Evolutionary conservation across 1,140 invertebrate species (phyloP), one percentile per base, ranked within the genome.

Genomic region (Mylabris phalerata): DNA sequence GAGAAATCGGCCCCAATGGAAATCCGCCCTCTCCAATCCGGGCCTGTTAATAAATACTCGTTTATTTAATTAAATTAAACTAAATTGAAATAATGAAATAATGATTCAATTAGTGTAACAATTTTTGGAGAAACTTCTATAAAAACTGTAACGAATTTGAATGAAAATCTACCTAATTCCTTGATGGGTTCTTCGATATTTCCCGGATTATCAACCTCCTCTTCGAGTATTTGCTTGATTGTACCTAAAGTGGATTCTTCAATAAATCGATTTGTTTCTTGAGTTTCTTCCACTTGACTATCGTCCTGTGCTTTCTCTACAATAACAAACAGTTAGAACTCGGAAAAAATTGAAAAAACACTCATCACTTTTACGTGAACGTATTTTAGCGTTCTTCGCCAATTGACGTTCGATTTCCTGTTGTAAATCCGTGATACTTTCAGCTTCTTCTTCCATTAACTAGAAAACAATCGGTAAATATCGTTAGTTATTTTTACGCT

Each of bases 401-500:
- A 95, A 72, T 38, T 91, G 86, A 46, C 73, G 76, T 69, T 90
- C 86, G 63, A 90, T 90, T 75, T 89, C 82, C 57, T 76, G 82
- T 70, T 90, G 88, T 4, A 91, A 69, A 27, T 88, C 81, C 5
- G 80, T 81, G 58, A 90, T 75, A 72, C 88, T 82, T 57, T 80
- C 73, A 45, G 80, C 79, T 67, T 84, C 79, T 72, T 87, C 84
- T 67, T 84, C 81, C 70, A 85, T 74, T 56, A 82, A 68, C 77
- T 82, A 57, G 26, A 49, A 10, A 5, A n/a, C 19, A 5, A 41
- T 32, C 4, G 4, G 4, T 47, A 47, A 9, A 19, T 13, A 26
- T 11, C 3, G 9, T 11, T 50, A 50, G 10, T 3, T 9, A 27
- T 49, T 24, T 38, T 26, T 38, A 49, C 3, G 5, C 24, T 0